These are phyloP conservation scores for Sylvicola cinctus DNA, from an alignment of 2,888 invertebrate species.

Conservation along the genomic window DNA sequence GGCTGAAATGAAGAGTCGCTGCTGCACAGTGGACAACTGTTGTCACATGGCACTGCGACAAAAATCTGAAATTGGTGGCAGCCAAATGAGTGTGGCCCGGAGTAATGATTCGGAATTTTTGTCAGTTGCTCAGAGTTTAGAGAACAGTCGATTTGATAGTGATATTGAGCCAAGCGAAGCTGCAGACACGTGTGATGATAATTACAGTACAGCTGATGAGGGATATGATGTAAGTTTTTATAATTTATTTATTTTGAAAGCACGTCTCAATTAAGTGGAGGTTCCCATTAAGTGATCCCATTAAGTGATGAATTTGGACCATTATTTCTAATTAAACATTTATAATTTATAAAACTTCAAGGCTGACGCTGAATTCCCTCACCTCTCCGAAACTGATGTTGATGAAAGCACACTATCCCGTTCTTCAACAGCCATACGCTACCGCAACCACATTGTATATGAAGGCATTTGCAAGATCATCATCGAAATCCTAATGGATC, in stretches of 20 bases:
- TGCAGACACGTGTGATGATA: constrained; percentile 20
- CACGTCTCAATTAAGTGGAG: too few species aligned
- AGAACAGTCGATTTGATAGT: constrained; percentile 13
- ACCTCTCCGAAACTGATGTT: constrained; percentile 1
- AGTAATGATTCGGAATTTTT: not conserved
- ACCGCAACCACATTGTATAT: constrained; percentile 20
- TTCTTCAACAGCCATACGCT: constrained; percentile 14
- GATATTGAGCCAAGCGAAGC: constrained; percentile 22
- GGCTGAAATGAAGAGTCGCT: constrained; percentile 16
- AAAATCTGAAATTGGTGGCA: not conserved
- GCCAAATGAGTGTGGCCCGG: not conserved
- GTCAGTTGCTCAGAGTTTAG: not conserved
- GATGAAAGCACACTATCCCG: constrained; percentile 1
- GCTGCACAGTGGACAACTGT: constrained; percentile 1
- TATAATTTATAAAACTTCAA: not conserved
- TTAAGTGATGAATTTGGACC: too few species aligned
- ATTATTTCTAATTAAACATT: not conserved
- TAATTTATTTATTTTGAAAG: not conserved
- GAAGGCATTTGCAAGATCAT: constrained; percentile 21
- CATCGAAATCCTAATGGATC: constrained; percentile 20
- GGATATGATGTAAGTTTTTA: constrained; percentile 17
- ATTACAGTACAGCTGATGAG: constrained; percentile 22
- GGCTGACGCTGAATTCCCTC: constrained; percentile 21
- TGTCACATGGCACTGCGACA: not conserved
- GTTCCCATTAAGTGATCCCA: too few species aligned